These are phyloP conservation scores for Sebastes variabilis DNA, from an alignment of 2,797 vertebrate species.

Conservation along the genomic window DNA sequence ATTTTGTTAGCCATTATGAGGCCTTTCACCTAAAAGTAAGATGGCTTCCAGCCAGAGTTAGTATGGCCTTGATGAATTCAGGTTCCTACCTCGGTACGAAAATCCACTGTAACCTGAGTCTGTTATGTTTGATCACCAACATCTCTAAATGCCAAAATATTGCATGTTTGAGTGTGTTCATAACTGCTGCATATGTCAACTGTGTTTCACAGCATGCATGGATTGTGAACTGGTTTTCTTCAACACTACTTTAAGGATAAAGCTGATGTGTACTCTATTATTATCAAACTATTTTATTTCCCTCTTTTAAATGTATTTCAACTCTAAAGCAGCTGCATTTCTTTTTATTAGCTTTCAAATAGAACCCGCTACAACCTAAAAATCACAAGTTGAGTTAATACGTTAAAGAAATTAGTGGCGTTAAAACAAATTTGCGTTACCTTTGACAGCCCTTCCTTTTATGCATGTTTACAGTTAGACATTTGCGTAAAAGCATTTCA, in stretches of 20 bases:
- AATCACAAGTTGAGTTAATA: fast-evolving
- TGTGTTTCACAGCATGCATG: neutral
- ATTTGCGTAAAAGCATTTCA: neutral
- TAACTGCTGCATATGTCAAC: neutral
- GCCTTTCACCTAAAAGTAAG: neutral
- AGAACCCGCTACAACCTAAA: no score
- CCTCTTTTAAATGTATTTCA: neutral
- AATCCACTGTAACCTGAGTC: neutral
- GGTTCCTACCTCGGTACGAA: neutral
- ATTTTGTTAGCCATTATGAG: neutral
- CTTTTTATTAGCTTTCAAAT: no score
- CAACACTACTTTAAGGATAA: fast-evolving
- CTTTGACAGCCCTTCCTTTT: no score
- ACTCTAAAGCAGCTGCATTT: neutral
- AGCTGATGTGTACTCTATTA: fast-evolving
- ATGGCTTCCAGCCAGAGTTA: slow-evolving; percentile 27
- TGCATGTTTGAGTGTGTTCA: neutral
- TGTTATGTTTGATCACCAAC: neutral
- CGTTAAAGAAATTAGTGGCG: no score
- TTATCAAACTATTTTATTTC: no score
- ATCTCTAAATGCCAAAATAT: neutral
- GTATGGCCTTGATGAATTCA: neutral
- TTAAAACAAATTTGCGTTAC: neutral
- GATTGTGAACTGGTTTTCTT: neutral
- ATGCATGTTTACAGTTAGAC: neutral